A percentile compares a stretch with the other conserved stretches of the same genome.
Evolutionary conservation across 2,113 vertebrate species (phyloP).

Genomic region (Narcine bancroftii): DNA sequence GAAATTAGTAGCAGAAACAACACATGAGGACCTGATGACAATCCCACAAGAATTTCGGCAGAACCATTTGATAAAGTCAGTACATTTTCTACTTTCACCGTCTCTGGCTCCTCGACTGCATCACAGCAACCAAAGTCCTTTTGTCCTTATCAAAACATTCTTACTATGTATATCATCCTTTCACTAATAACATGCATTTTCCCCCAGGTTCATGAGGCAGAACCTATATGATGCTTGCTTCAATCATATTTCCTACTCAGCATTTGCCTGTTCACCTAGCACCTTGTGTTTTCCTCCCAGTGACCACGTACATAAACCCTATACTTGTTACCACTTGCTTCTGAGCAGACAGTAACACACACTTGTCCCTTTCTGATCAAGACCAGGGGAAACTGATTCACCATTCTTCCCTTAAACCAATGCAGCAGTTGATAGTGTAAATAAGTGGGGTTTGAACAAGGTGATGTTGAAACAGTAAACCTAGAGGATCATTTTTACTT

Average conservation of each 20-base stretch:
- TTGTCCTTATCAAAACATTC: neutral
- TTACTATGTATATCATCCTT: neutral
- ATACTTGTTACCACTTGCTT: neutral
- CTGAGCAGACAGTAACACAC: neutral
- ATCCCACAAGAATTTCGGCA: neutral
- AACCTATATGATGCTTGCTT: neutral
- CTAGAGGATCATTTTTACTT: neutral
- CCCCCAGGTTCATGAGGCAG: neutral
- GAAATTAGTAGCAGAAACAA: neutral
- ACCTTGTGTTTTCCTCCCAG: neutral
- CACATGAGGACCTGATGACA: neutral
- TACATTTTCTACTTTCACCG: neutral
- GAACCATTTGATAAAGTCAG: neutral
- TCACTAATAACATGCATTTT: neutral
- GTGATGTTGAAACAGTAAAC: neutral
- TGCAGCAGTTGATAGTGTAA: neutral
- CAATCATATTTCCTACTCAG: neutral
- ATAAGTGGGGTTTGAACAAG: neutral
- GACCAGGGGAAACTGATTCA: neutral
- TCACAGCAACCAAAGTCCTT: neutral
- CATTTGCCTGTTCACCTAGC: neutral
- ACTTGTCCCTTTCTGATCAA: neutral
- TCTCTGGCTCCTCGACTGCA: neutral
- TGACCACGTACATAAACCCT: neutral
- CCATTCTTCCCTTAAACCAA: neutral